These are phyloP conservation scores for Scaptomyza hsui DNA, from an alignment of 1,140 invertebrate genomes.

Conservation along the genomic window DNA sequence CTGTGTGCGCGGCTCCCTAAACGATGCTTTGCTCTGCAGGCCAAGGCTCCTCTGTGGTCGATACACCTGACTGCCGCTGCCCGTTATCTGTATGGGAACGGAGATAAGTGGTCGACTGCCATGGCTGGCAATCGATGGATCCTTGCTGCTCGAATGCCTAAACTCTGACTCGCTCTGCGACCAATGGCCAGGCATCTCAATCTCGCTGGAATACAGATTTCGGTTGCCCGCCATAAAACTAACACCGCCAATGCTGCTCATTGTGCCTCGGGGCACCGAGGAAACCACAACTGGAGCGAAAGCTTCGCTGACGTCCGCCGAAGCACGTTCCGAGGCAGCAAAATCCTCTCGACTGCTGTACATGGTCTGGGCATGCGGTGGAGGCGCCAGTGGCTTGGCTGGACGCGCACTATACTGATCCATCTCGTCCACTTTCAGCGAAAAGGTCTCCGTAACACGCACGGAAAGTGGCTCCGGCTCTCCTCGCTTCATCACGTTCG, in stretches of 20 bases:
- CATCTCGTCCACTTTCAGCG: constrained; percentile 81
- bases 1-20: constrained; percentile 73
- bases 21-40: constrained; percentile 54
- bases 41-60: constrained; percentile 60
- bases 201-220: constrained; percentile 71
- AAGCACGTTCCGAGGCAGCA: constrained; percentile 56
- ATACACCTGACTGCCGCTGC: constrained; percentile 52
- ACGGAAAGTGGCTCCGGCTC: constrained; percentile 69
- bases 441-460: constrained; percentile 76
- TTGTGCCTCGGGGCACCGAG: constrained; percentile 46
- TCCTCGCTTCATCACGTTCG: constrained; percentile 58
- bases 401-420: constrained; percentile 73
- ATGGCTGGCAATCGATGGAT: constrained; percentile 49
- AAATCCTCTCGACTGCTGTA: constrained; percentile 80
- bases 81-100: constrained; percentile 67
- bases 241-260: constrained; percentile 44
- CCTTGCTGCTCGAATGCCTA: constrained; percentile 44
- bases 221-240: constrained; percentile 74
- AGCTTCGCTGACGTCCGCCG: constrained; percentile 64
- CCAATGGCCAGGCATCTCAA: constrained; percentile 56
- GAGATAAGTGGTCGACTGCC: constrained; percentile 73
- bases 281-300: constrained; percentile 75
- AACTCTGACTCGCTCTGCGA: constrained; percentile 45
- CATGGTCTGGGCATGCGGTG: constrained; percentile 55
- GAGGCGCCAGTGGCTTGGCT: constrained; percentile 51